phyloP scores from a whole-genome alignment of 2,888 invertebrate species.

The Caenorhabditis wallacei region DNA sequence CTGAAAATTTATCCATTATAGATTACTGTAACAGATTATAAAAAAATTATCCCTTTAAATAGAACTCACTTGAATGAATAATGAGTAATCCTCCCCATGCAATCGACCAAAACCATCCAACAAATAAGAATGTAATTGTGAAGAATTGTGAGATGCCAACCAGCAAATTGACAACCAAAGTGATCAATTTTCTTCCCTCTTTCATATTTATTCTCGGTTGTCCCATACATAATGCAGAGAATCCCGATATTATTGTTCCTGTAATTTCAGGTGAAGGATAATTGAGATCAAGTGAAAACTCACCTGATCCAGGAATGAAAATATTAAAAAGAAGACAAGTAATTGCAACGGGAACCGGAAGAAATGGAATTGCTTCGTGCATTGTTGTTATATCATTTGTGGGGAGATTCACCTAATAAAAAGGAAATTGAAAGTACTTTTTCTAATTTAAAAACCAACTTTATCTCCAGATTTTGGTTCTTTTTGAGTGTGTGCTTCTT shows the following conservation, averaged over 20 bases:
- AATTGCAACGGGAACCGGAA: slow-evolving; percentile 92
- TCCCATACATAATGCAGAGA: slow-evolving; percentile 92
- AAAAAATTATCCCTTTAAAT: too few species aligned
- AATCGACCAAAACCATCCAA: slow-evolving; percentile 96
- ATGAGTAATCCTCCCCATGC: slow-evolving; percentile 98
- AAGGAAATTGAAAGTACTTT: not conserved
- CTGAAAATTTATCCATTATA: too few species aligned
- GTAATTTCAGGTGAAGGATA: not conserved
- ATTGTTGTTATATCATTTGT: slow-evolving; percentile 88
- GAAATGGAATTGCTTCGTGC: slow-evolving; percentile 93
- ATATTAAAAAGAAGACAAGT: slow-evolving; percentile 90
- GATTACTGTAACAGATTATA: too few species aligned
- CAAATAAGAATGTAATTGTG: slow-evolving; percentile 92
- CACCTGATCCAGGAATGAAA: slow-evolving; percentile 90
- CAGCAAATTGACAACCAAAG: slow-evolving; percentile 86
- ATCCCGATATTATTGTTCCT: slow-evolving; percentile 87
- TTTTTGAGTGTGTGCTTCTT: slow-evolving; percentile 80
- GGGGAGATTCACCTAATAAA: slow-evolving; percentile 77
- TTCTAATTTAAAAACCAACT: slow-evolving; percentile 43
- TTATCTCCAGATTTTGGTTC: slow-evolving; percentile 81
- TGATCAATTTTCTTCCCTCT: slow-evolving; percentile 86
- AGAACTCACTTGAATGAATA: slow-evolving; percentile 90
- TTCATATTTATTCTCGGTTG: slow-evolving; percentile 92
- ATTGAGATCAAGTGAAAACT: too few species aligned
- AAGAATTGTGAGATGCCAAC: slow-evolving; percentile 93